Evolutionary conservation across 2,797 vertebrate species (phyloP), one percentile per base, ranked within the genome.

Genomic region (Meda fulgida): DNA sequence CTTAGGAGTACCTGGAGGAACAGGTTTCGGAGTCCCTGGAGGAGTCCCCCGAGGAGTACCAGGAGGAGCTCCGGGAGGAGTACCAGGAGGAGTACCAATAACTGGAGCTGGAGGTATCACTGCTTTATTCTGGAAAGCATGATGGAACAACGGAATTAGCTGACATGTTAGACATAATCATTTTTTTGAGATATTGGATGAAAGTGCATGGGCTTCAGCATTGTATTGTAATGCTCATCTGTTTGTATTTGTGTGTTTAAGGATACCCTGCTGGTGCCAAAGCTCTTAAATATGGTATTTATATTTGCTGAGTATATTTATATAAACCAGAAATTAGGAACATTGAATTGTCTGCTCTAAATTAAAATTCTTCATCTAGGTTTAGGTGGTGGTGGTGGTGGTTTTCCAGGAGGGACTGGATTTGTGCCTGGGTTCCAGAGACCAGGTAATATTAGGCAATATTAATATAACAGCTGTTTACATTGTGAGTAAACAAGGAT

Each of bases 201-300:
- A 55, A 38, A 40, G 8, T 77, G 31, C 34, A 58, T 38, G 2
- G 34, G 14, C 75, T 14, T 76, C 51, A 38, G 36, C 13, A 26
- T 9, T 58, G 1, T 19, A 38, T 10, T 13, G 46, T 36, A 23
- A 48, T 21, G 40, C 18, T 81, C 67, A 72, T 31, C 43, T 34
- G 36, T 23, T 81, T 8, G 9, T 72, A 13, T n/a, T 60, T 82
- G 9, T 76, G n/a, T 73, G 1, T 55, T 87, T 67, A 38, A 87
- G 81, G 77, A 88, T 89, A 91, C 83, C 86, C 88, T 43, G 84
- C 73, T 16, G 89, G 89, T 55, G 91, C 88, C 11, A 92, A 92
- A 88, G 87, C 93, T 86, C 89, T 90, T 53, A 92, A 93, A 80
- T 87, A 87, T 19, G 86, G 86, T 80, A 83, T 58, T 78, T 40